A percentile compares a stretch with the other conserved stretches of the same genome.
Evolutionary conservation across 2,113 vertebrate genomes (phyloP).

Genomic region (Hypomesus transpacificus): DNA sequence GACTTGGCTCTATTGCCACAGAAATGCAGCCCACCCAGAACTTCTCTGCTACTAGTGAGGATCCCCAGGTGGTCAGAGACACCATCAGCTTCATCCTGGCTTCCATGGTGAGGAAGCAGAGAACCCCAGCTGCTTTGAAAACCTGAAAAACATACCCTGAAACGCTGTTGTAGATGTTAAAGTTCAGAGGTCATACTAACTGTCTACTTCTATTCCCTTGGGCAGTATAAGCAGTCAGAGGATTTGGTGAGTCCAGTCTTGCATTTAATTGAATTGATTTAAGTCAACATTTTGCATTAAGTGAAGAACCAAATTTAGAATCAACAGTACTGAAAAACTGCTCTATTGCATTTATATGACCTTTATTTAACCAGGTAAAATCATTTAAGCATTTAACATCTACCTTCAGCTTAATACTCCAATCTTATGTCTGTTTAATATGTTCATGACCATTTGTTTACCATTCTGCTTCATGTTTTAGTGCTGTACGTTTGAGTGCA

Average conservation of each 20-base stretch:
- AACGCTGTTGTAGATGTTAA: not conserved
- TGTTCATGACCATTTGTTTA: no score
- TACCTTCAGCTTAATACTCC: no score
- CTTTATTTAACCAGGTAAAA: no score
- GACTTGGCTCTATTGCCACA: constrained; percentile 31
- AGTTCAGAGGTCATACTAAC: not conserved
- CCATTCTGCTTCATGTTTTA: constrained; percentile 4
- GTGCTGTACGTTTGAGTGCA: constrained; percentile 32
- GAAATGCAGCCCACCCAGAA: constrained; percentile 26
- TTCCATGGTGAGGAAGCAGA: constrained; percentile 29
- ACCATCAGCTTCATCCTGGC: constrained; percentile 32
- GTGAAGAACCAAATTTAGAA: no score
- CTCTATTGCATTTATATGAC: no score
- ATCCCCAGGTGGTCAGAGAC: constrained; percentile 16
- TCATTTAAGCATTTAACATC: no score
- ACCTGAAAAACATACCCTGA: not conserved
- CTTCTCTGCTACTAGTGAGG: constrained; percentile 28
- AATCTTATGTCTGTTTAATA: no score
- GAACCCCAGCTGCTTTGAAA: not conserved
- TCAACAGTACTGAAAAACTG: no score
- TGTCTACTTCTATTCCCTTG: constrained; percentile 2
- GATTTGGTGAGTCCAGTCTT: constrained; percentile 20
- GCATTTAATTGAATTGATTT: no score
- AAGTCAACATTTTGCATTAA: no score
- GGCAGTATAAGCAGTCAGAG: constrained; percentile 27